These are phyloP conservation scores for Plumapathes pennacea DNA, from an alignment of 92 coral and sea anemone species.

Conservation along the genomic window DNA sequence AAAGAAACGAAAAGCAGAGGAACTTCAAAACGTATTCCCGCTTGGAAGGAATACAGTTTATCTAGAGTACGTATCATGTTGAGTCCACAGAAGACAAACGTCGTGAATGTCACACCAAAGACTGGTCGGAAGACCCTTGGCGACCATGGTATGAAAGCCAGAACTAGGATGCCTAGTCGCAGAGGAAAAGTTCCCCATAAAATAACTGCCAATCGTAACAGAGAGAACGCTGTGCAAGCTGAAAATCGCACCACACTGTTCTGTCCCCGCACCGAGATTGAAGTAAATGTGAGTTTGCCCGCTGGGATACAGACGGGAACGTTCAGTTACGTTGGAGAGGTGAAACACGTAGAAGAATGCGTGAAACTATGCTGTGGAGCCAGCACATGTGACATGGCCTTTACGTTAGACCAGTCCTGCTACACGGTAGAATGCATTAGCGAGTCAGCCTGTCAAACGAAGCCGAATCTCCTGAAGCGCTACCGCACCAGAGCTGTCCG, in stretches of 20 bases:
- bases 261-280: slow-evolving; percentile 49
- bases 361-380: slow-evolving; percentile 62
- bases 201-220: too few relatives aligned
- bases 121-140: too few relatives aligned
- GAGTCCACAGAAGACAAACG: too few relatives aligned
- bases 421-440: slow-evolving; percentile 66
- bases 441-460: slow-evolving; percentile 51
- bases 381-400: slow-evolving; percentile 71
- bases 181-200: neutral
- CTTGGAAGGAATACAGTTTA: too few relatives aligned
- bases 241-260: too few relatives aligned
- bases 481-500: slow-evolving; percentile 57
- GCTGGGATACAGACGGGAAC: slow-evolving; percentile 70
- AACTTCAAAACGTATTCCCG: too few relatives aligned
- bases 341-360: slow-evolving; percentile 47
- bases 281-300: slow-evolving; percentile 31
- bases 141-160: neutral
- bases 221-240: too few relatives aligned
- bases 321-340: slow-evolving; percentile 67
- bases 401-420: slow-evolving; percentile 76
- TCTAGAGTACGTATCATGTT: too few relatives aligned
- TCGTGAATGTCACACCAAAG: too few relatives aligned
- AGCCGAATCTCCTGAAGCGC: slow-evolving; percentile 37
- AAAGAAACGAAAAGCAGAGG: too few relatives aligned
- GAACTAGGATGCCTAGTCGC: neutral